Evolutionary conservation across 2,113 vertebrate genomes (phyloP).

Genomic region (Erpornis zantholeuca): DNA sequence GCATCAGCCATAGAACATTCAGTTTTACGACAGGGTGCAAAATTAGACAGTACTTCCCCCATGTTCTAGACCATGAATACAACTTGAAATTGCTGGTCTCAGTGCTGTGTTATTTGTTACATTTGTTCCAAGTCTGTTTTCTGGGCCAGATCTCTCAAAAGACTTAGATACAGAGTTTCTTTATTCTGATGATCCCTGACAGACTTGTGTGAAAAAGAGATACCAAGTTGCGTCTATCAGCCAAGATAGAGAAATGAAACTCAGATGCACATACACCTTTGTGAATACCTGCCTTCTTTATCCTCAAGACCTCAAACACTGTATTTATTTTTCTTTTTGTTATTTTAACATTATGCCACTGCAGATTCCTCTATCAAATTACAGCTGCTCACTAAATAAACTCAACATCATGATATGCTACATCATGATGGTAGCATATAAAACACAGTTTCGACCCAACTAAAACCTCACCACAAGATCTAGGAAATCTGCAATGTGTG

Average conservation of each 20-base stretch:
- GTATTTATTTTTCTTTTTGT: background rate
- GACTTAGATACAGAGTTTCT: background rate
- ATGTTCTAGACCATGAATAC: background rate
- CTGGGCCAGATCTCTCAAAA: background rate
- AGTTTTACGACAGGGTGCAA: background rate
- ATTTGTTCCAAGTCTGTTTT: background rate
- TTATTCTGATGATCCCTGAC: background rate
- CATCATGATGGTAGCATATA: background rate
- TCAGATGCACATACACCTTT: background rate
- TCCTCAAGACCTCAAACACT: background rate
- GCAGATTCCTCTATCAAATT: background rate
- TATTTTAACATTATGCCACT: background rate
- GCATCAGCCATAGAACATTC: background rate
- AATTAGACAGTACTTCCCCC: background rate
- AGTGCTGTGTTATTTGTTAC: background rate
- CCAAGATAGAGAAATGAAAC: background rate
- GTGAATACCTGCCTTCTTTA: background rate
- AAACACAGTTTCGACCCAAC: background rate
- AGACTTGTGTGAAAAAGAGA: background rate
- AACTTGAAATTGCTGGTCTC: background rate
- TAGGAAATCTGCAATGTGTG: rapidly evolving
- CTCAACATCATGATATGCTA: background rate
- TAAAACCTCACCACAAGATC: background rate
- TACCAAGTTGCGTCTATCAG: background rate
- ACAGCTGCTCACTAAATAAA: background rate